Conservation (phyloP, 2,888 invertebrate genomes). For the Fragum whitleyi region DNA sequence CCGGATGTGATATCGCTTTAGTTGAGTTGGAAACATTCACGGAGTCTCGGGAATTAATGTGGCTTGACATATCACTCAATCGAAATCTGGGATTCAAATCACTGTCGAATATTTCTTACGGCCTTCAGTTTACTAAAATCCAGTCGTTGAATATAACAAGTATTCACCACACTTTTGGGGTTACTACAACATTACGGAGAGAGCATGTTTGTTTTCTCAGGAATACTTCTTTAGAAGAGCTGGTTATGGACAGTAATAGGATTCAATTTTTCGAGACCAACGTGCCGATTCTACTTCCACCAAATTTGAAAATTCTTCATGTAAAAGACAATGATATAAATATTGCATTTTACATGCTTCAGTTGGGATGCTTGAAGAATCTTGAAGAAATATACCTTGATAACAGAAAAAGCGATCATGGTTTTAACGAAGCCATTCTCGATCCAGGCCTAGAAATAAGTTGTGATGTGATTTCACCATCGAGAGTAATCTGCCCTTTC, state of each 20-base stretch:
- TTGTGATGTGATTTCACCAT: background rate
- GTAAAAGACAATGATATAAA: slow-evolving; percentile 30
- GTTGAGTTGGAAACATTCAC: background rate
- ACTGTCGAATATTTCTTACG: slow-evolving; percentile 46
- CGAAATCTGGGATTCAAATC: slow-evolving; percentile 31
- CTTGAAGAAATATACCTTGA: slow-evolving; percentile 2
- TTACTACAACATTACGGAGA: slow-evolving; percentile 14
- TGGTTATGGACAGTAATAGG: slow-evolving; percentile 40
- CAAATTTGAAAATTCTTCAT: slow-evolving; percentile 22
- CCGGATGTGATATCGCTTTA: background rate
- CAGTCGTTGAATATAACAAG: slow-evolving; percentile 38
- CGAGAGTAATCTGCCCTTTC: slow-evolving; percentile 19
- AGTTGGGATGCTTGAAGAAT: slow-evolving; percentile 28
- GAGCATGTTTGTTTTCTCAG: slow-evolving; percentile 46
- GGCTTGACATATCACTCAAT: slow-evolving; percentile 50
- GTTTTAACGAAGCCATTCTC: background rate
- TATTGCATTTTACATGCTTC: slow-evolving; percentile 25
- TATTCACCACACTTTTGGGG: slow-evolving; percentile 43
- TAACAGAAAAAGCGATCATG: slow-evolving; percentile 15
- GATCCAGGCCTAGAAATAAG: background rate
- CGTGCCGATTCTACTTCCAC: slow-evolving; percentile 26
- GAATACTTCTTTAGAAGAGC: slow-evolving; percentile 43
- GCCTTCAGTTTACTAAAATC: slow-evolving; percentile 51
- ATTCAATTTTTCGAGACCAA: slow-evolving; percentile 36
- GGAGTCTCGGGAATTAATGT: background rate